Base-by-base conservation (phyloP, 2,888 invertebrate genomes). In the Hyalella azteca region DNA sequence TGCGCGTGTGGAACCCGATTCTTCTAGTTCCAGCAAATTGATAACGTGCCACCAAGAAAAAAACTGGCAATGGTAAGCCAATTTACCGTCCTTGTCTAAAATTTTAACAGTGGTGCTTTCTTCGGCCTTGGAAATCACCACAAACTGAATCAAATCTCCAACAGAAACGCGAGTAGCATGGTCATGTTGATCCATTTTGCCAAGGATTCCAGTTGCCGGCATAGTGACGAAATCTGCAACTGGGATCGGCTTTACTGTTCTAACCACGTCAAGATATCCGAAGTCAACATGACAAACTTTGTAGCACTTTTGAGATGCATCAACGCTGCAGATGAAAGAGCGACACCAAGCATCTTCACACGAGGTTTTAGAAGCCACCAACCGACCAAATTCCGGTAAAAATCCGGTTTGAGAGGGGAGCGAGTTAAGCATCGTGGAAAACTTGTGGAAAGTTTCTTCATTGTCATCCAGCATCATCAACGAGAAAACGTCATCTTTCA, bases 221-320 rank as follows among this genome's bases (percentile, higher is more conserved):
- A 78, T 32, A 9, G 59, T 76, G n/a, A 41, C 19, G 41, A 77
- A 78, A 29, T 48, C 32, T 76, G 78, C 82, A 45, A 9, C 29
- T 4, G 82, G 82, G 26, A 82, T 49, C 39, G 82, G 39, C 54
- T 80, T 82, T 3, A 80, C 73, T 45, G 19, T 4, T 3, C 59
- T 3, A 22, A 82, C 82, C 13, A 22, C 26, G 36, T 82, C 80
- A 19, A 73, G 39, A 36, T 78, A 78, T 3, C 82, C 82, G 76
- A 77, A 82, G 49, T 82, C 82, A 40, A 82, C 73, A 36, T 77
- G 78, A 32, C 73, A 79, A 9, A 82, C 82, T 13, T 0, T 40
- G 29, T 29, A 78, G 5, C 19, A 19, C 26, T 22, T 22, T 7
- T 26, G 40, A 9, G 41, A 39, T n/a, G 11, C 29, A 22, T 40